Conservation (phyloP, 2,888 invertebrate genomes). For the Druceiella hillmani region DNA sequence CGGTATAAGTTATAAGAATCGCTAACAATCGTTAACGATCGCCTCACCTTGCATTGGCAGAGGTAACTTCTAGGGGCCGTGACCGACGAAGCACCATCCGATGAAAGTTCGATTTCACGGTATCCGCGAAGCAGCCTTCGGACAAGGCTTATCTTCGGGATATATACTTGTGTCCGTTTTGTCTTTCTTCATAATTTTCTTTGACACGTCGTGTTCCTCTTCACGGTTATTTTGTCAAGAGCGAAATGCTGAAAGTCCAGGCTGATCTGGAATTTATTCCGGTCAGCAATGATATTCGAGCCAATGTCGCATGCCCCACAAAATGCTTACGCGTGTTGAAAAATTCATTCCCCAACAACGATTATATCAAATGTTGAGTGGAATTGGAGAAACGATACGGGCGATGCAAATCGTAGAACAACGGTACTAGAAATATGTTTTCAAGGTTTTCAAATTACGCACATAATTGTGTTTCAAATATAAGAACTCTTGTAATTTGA, state of each 20-base stretch:
- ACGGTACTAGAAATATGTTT: slow-evolving; percentile 38
- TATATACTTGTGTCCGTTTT: slow-evolving; percentile 66
- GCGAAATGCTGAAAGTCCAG: slow-evolving; percentile 74
- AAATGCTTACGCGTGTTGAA: slow-evolving; percentile 29
- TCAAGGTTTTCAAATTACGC: no score
- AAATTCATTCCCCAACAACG: slow-evolving; percentile 27
- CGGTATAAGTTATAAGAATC: slow-evolving; percentile 57
- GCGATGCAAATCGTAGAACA: slow-evolving; percentile 32
- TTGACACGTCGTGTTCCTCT: slow-evolving; percentile 67
- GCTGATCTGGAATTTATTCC: slow-evolving; percentile 59
- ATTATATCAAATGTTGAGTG: slow-evolving; percentile 36
- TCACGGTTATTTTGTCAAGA: slow-evolving; percentile 71
- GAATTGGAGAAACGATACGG: slow-evolving; percentile 38
- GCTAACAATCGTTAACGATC: no score
- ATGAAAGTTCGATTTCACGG: slow-evolving; percentile 66
- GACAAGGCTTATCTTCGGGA: slow-evolving; percentile 70
- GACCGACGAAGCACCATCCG: slow-evolving; percentile 69
- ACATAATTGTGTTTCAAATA: no score
- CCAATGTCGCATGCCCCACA: slow-evolving; percentile 33
- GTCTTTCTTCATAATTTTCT: slow-evolving; percentile 73
- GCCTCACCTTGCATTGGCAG: slow-evolving; percentile 46
- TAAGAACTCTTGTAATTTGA: no score
- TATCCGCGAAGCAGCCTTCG: slow-evolving; percentile 63
- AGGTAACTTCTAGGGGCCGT: slow-evolving; percentile 57
- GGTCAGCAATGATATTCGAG: slow-evolving; percentile 42